These are phyloP conservation scores for Pheosia gnoma DNA, from an alignment of 2,888 invertebrate genomes.

Conservation along the genomic window DNA sequence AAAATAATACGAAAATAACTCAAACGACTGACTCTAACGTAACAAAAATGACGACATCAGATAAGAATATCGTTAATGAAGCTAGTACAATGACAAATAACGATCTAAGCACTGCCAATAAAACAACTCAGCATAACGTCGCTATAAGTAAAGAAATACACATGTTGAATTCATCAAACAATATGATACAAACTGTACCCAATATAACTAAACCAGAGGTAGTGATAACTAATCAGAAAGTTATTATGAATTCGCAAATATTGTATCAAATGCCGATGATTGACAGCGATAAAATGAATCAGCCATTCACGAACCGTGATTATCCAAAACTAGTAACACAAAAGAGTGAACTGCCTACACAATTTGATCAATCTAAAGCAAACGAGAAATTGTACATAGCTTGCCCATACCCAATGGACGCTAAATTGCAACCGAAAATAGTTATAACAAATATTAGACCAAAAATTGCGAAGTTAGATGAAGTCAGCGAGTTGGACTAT, in stretches of 20 bases:
- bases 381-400: conserved; percentile 69
- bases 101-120: conserved; percentile 33
- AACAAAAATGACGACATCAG: conserved; percentile 52
- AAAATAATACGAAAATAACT: conserved; percentile 61
- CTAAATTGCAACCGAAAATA: conserved; percentile 69
- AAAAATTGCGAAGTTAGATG: conserved; percentile 60
- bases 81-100: conserved; percentile 22
- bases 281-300: conserved; percentile 61
- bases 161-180: conserved; percentile 63
- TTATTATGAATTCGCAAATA: conserved; percentile 70
- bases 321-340: conserved; percentile 49
- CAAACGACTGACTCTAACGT: conserved; percentile 51
- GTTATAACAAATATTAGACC: conserved; percentile 67
- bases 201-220: conserved; percentile 63
- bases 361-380: conserved; percentile 51
- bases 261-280: conserved; percentile 74
- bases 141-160: conserved; percentile 60
- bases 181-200: conserved; percentile 57
- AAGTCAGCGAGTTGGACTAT: conserved; percentile 77
- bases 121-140: conserved; percentile 42
- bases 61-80: conserved; percentile 57
- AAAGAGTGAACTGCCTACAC: conserved; percentile 56
- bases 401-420: conserved; percentile 71
- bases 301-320: conserved; percentile 53
- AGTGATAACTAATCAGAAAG: conserved; percentile 62